phyloP scores from a whole-genome alignment of 2,113 vertebrate species.

The Pagrus major region DNA sequence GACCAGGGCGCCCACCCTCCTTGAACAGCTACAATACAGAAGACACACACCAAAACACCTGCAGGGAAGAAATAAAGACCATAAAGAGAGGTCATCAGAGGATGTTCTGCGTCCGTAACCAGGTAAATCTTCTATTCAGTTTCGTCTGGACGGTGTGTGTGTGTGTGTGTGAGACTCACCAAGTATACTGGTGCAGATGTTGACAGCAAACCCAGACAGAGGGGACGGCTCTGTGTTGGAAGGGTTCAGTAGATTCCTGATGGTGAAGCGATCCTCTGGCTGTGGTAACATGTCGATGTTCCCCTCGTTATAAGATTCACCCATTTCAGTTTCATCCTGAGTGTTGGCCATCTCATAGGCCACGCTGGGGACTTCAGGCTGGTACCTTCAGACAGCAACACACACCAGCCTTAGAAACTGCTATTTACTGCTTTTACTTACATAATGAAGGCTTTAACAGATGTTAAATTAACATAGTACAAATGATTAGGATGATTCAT shows the following conservation, averaged over 20 bases:
- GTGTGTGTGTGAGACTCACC: slow-evolving; percentile 83
- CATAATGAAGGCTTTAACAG: background rate
- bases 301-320: slow-evolving; percentile 85
- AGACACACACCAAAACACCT: slow-evolving; percentile 80
- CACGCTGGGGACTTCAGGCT: slow-evolving; percentile 89
- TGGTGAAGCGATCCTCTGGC: slow-evolving; percentile 80
- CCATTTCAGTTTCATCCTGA: slow-evolving; percentile 86
- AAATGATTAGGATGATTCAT: background rate
- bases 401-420: background rate
- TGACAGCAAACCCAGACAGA: slow-evolving; percentile 89
- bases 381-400: slow-evolving; percentile 85
- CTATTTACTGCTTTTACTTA: no score
- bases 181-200: slow-evolving; percentile 86
- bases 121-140: background rate
- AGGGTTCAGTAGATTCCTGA: slow-evolving; percentile 86
- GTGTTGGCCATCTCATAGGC: slow-evolving; percentile 92
- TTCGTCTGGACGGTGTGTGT: background rate
- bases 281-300: slow-evolving; percentile 85
- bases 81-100: background rate
- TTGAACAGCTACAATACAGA: slow-evolving; percentile 77
- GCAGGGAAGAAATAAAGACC: background rate
- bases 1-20: slow-evolving; percentile 79
- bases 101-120: background rate
- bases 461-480: background rate
- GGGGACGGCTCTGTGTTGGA: slow-evolving; percentile 87